Evolutionary conservation across 64 coral and sea anemone genomes (phyloP).

Genomic region (Montipora efflorescens): DNA sequence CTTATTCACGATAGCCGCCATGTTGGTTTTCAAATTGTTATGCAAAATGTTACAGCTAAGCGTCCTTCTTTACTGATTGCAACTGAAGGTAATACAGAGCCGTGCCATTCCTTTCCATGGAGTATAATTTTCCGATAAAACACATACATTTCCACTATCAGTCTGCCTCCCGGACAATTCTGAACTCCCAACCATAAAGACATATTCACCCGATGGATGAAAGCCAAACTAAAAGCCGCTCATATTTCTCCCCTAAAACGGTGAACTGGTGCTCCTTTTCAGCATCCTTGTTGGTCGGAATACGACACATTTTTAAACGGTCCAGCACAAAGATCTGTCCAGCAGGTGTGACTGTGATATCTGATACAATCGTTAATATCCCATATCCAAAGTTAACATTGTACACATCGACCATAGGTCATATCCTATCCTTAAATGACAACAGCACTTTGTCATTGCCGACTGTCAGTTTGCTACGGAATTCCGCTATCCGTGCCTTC

Average conservation of each 20-base stretch:
- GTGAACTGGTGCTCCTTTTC: background rate
- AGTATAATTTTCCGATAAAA: background rate
- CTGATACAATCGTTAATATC: background rate
- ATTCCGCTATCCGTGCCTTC: no score
- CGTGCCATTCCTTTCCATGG: conserved; percentile 22
- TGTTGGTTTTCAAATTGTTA: no score
- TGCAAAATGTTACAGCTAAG: background rate
- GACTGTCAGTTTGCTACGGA: background rate
- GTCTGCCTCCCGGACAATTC: background rate
- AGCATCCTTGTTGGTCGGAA: background rate
- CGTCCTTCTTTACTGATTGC: background rate
- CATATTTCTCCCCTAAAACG: background rate
- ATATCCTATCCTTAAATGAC: background rate
- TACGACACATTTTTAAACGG: background rate
- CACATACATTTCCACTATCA: background rate
- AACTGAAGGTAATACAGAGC: background rate
- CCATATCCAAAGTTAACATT: background rate
- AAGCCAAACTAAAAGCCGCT: background rate
- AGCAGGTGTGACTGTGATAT: conserved; percentile 12
- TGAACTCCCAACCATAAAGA: conserved; percentile 7
- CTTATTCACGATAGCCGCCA: no score
- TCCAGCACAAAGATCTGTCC: conserved; percentile 31
- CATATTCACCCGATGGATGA: conserved; percentile 17
- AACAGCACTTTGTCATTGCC: conserved; percentile 13
- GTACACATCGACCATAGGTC: conserved; percentile 17